Conservation (phyloP, 2,888 invertebrate genomes). For the Sepioteuthis lessoniana region DNA sequence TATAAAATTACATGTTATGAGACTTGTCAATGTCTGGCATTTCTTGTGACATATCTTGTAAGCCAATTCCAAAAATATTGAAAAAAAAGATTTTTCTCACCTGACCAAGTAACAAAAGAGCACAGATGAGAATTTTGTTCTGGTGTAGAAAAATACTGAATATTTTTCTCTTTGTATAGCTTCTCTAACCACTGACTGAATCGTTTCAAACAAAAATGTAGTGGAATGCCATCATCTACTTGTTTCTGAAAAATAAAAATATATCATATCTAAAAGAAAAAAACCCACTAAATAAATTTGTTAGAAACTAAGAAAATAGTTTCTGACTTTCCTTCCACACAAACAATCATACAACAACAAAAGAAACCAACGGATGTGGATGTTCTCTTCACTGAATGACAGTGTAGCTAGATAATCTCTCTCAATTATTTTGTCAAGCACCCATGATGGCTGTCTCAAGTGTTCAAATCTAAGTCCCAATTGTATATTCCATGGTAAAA, state of each 20-base stretch:
- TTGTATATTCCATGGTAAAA: no score
- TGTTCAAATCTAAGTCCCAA: no score
- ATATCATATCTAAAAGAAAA: background rate
- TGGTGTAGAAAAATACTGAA: constrained; percentile 68
- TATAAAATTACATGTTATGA: no score
- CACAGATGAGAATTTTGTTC: constrained; percentile 75
- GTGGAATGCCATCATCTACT: constrained; percentile 72
- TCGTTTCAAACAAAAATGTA: constrained; percentile 73
- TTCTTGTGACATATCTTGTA: no score
- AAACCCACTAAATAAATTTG: background rate
- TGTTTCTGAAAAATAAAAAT: constrained; percentile 60
- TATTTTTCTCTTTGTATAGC: constrained; percentile 76
- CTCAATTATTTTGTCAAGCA: no score
- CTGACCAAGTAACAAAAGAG: constrained; percentile 78
- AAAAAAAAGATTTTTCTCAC: constrained; percentile 55
- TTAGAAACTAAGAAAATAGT: background rate
- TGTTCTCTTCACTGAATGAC: no score
- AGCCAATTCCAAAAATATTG: no score
- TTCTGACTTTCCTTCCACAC: background rate
- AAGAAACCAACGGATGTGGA: no score
- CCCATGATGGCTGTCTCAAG: no score
- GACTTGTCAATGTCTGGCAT: no score
- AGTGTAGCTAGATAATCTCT: no score
- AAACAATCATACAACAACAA: no score
- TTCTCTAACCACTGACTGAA: constrained; percentile 79